Base-by-base conservation (phyloP, 2,888 invertebrate genomes). In the Parnassius mnemosyne region DNA sequence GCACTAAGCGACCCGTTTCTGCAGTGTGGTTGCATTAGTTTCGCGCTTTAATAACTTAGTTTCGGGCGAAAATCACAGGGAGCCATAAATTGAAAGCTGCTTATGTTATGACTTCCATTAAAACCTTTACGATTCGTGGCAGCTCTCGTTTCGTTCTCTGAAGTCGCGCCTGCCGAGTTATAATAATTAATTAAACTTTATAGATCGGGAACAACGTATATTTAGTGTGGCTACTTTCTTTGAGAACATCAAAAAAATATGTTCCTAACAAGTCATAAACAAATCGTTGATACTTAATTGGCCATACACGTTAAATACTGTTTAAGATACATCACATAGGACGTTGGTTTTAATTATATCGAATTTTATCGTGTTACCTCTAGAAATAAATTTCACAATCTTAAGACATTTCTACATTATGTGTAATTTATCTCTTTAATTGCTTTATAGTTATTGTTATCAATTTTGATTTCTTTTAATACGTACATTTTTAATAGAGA, bases 41-140 rank as follows among this genome's bases (percentile, higher is more conserved):
- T 68, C 71, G 71, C 77, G 70, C 73, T 75, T 74, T 75, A 76
- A 73, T 74, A 75, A 72, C 68, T 75, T 71, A 72, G 71, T 74
- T 73, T 66, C 55, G 63, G 64, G 51, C 71, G 69, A 63, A 65
- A 71, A 68, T 63, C 66, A 69, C 60, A 66, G 67, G 68, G 49
- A 69, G 67, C 69, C 73, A 73, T 76, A 79, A 77, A 83, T 81
- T 81, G 79, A 80, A 80, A 80, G 75, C 78, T 71, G 74, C 74
- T 73, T 70, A 73, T 72, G 76, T 77, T 80, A 81, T 76, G 71
- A 75, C 71, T 63, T 69, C 71, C 78, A 81, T 81, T 83, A 81
- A 78, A 80, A 75, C 74, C 72, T 79, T 83, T 81, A 80, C 76
- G 78, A 81, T 75, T 76, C 70, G 67, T 69, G 69, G 75, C 74